phyloP scores from a whole-genome alignment of 2,797 vertebrate species.

The Myotis planiceps region DNA sequence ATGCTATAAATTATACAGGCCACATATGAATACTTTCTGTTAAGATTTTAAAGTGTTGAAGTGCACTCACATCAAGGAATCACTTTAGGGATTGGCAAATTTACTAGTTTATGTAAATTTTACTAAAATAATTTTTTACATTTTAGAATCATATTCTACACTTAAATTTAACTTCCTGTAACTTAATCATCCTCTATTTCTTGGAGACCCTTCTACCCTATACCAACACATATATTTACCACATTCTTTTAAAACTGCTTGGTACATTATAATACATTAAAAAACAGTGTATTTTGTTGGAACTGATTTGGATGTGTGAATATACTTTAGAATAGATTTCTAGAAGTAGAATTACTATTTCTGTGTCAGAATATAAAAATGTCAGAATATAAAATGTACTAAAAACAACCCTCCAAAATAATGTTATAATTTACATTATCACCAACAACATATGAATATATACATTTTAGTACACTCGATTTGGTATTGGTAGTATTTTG shows the following conservation, averaged over 20 bases:
- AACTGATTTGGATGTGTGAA: neutral
- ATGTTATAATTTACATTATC: neutral
- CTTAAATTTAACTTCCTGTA: neutral
- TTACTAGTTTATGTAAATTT: neutral
- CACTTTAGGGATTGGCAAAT: neutral
- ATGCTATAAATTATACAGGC: neutral
- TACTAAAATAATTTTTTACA: neutral
- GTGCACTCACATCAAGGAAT: neutral
- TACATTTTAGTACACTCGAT: neutral
- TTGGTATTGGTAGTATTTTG: neutral
- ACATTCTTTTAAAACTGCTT: neutral
- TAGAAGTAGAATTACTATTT: neutral
- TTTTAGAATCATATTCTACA: neutral
- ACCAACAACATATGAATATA: neutral
- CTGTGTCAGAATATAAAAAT: neutral
- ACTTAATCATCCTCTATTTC: neutral
- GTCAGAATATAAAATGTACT: neutral
- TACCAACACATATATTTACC: neutral
- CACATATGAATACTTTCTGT: neutral
- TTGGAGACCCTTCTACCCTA: neutral
- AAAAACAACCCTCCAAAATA: neutral
- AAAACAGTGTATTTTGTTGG: neutral
- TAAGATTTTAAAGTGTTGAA: neutral
- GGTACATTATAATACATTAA: neutral
- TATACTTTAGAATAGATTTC: neutral